Base-by-base conservation (phyloP, 2,888 invertebrate species). In the Campaea margaritaria region DNA sequence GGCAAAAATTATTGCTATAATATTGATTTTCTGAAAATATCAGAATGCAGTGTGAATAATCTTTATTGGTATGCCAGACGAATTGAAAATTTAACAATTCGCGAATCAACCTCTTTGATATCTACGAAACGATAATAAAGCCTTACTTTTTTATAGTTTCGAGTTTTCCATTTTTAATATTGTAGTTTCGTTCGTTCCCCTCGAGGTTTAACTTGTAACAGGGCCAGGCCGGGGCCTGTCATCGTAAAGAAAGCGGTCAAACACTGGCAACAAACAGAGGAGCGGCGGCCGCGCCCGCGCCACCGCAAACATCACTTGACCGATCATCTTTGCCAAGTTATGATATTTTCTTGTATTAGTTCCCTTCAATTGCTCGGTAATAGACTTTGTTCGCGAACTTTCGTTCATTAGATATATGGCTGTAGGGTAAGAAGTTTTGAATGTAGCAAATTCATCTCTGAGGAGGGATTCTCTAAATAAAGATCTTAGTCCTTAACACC, bases 211-310 rank as follows among this genome's bases (percentile, higher is more conserved):
- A 45, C 48, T 43, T 43, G 48, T 52, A 50, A 59, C 46, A 55
- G 55, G 50, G 67, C 59, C 60, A 72, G 68, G 65, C 73, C 71
- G 73, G 76, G 74, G 77, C 73, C 73, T 73, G 83, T 79, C 80
- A 72, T 79, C 81, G 80, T 91, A 91, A 91, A 91, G 89, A 89
- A 86, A 70, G 69, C 81, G 83, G 75, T 82, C 86, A 90, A 89
- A 88, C 90, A 88, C 65, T 63, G 70, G 73, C 62, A 45, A 77
- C 85, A 91, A 90, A 91, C 83, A 91, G 66, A 81, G 90, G 91
- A 73, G 91, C 78, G 89, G 73, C 83, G 70, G 69, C 79, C 87
- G 81, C 86, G 75, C 85, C 83, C 82, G 70, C 75, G 43, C 12
- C 46, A 34, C 27, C 53, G 75, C 83, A 86, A 85, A 83, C 85